Conservation (phyloP, 2,113 vertebrate species). For the Gobius niger region DNA sequence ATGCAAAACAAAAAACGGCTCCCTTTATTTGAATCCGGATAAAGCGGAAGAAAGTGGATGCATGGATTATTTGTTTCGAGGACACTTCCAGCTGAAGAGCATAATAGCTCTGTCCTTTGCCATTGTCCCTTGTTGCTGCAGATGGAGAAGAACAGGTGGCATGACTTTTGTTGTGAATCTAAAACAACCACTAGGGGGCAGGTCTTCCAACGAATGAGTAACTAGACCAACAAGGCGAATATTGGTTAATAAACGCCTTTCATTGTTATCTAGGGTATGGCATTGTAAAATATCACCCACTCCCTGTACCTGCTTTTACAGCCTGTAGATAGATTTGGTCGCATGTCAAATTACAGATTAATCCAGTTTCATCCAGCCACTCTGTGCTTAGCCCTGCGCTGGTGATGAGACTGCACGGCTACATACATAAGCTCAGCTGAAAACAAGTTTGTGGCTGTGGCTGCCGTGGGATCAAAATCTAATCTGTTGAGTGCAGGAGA, state of each 20-base stretch:
- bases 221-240: background rate
- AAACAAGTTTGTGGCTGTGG: slow-evolving; percentile 9
- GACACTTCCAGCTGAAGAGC: background rate
- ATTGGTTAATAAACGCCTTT: slow-evolving; percentile 2
- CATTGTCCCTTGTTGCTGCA: background rate
- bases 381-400: slow-evolving; percentile 33
- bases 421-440: slow-evolving; percentile 24
- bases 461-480: background rate
- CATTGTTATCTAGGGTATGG: background rate
- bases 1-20: too few relatives aligned
- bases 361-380: slow-evolving; percentile 42
- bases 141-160: background rate
- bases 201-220: background rate
- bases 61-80: too few relatives aligned
- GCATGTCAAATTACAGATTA: slow-evolving; percentile 41
- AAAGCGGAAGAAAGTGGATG: too few relatives aligned
- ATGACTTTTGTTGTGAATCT: background rate
- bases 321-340: slow-evolving; percentile 8
- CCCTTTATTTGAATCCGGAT: too few relatives aligned
- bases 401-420: slow-evolving; percentile 17
- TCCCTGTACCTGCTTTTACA: background rate
- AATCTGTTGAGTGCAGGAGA: slow-evolving; percentile 12
- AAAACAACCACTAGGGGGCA: background rate
- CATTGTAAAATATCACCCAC: background rate
- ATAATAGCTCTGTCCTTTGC: background rate